Conservation (phyloP, 1,140 invertebrate species). For the Cardiocondyla obscurior region DNA sequence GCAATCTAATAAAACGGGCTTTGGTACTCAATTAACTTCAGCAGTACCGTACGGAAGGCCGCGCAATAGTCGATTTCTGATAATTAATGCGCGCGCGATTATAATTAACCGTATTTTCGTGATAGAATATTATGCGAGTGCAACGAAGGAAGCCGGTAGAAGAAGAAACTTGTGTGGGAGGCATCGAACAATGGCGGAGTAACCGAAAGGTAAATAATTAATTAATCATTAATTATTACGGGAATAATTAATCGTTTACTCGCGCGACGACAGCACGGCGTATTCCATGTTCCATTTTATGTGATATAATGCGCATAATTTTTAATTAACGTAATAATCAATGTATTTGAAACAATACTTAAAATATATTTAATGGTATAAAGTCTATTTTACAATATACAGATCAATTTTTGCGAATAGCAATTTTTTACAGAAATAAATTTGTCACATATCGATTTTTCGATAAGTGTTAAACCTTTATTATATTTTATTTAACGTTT, state of each 20-base stretch:
- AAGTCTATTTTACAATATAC: too few species aligned
- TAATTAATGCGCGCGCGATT: background rate
- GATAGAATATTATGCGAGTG: background rate
- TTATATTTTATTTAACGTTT: background rate
- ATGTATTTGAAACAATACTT: too few species aligned
- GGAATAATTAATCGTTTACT: background rate
- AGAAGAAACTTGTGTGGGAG: background rate
- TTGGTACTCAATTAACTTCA: background rate
- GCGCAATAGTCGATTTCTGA: background rate
- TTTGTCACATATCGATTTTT: background rate
- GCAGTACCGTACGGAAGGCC: background rate
- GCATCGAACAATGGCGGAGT: background rate
- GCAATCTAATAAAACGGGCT: background rate
- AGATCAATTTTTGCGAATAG: background rate
- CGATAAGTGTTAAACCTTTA: background rate
- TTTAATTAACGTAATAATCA: background rate
- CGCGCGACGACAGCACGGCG: background rate
- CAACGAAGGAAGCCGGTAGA: background rate
- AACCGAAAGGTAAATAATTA: background rate
- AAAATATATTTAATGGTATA: too few species aligned
- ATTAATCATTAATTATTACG: slow-evolving; percentile 8
- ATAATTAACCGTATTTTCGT: background rate
- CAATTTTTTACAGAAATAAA: background rate
- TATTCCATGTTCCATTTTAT: background rate
- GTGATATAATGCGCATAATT: background rate